Percentiles rank a stretch among this genome's conserved stretches.
Conservation (phyloP, 2,888 invertebrate species). For the Charanyca ferruginea region DNA sequence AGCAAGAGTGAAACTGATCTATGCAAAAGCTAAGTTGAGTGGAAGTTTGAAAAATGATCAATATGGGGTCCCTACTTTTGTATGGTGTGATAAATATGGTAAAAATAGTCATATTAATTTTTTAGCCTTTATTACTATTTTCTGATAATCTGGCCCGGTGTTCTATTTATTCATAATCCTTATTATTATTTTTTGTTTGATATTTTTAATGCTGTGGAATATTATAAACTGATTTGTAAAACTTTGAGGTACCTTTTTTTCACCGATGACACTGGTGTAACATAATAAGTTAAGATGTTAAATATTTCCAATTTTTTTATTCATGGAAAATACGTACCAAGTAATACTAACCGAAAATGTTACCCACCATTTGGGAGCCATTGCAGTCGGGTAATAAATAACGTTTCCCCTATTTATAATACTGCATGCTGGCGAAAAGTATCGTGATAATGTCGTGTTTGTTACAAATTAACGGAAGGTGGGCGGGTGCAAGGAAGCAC, state of each 20-base stretch:
- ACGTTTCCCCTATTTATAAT: constrained; percentile 22
- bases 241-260: too few relatives aligned
- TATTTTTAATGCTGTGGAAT: too few relatives aligned
- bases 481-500: constrained; percentile 49
- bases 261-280: background rate
- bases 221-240: too few relatives aligned
- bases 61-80: background rate
- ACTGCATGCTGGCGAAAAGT: constrained; percentile 38
- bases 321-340: background rate
- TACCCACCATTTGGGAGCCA: background rate
- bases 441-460: constrained; percentile 52
- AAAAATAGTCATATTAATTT: too few relatives aligned
- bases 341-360: background rate
- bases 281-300: background rate
- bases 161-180: too few relatives aligned
- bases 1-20: background rate
- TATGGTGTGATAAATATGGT: too few relatives aligned
- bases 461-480: constrained; percentile 54
- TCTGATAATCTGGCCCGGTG: too few relatives aligned
- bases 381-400: constrained; percentile 22
- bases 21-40: constrained; percentile 17
- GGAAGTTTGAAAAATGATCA: background rate
- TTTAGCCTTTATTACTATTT: too few relatives aligned
- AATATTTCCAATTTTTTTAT: constrained; percentile 15
- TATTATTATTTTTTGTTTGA: too few relatives aligned